phyloP scores from a whole-genome alignment of 2,888 invertebrate species.

The Ceriagrion tenellum region DNA sequence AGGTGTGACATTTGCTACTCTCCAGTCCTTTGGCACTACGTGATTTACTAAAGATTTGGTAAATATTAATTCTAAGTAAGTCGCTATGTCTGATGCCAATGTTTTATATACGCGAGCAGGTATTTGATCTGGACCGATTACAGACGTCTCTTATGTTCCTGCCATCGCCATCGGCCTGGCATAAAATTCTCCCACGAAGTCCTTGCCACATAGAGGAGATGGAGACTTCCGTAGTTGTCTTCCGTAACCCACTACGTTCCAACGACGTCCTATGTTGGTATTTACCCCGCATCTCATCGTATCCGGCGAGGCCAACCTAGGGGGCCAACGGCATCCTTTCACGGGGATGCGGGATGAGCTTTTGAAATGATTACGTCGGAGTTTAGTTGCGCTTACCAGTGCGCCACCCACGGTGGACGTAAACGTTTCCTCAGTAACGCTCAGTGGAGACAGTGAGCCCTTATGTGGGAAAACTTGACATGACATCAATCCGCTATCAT shows the following conservation, averaged over 20 bases:
- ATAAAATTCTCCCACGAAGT: conserved; percentile 22
- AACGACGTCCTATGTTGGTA: neutral
- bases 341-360: conserved; percentile 43
- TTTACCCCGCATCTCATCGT: conserved; percentile 44
- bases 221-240: neutral
- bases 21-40: no score
- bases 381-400: neutral
- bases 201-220: neutral
- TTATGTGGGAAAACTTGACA: neutral
- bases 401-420: conserved; percentile 27
- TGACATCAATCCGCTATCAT: neutral
- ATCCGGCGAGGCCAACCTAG: neutral
- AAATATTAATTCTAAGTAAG: no score
- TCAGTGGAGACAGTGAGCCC: neutral
- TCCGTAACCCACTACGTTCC: neutral
- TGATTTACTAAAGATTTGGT: no score
- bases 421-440: neutral
- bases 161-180: neutral
- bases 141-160: neutral
- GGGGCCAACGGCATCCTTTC: neutral
- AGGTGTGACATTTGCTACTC: no score
- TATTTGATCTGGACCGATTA: no score
- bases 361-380: conserved; percentile 28
- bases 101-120: no score
- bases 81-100: no score